Evolutionary conservation across 2,113 vertebrate genomes (phyloP), one percentile per base, ranked within the genome.

Genomic region (Mormyrus iriodes): DNA sequence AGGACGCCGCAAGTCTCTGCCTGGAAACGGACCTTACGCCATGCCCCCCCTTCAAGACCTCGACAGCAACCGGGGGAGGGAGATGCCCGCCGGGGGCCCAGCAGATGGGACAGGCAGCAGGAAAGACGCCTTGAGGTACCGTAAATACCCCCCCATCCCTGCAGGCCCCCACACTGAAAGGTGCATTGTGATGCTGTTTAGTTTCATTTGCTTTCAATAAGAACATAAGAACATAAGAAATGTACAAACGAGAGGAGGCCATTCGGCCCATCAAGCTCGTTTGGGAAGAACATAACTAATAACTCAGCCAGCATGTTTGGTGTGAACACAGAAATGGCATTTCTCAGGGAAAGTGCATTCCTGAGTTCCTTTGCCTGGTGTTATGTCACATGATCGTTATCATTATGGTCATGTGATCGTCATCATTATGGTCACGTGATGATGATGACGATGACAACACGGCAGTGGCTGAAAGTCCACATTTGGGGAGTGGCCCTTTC

Each of bases 1-100:
- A 65, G 94, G 94, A 4, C 91, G 88, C 51, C 89, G 90, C 88
- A 94, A 91, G 9, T 92, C 95, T 53, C 91, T 93, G 27, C 91
- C 94, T 0, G 93, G 94, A 73, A 91, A 58, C 31, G 93, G 95
- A 55, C 91, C 90, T 0, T 65, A 89, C 55, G 88, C 93, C 79
- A 89, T 48, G 24, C 88, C 53, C 52, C 79, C 53, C 21, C 39
- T 55, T 9, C 79, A 90, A 91, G 76, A 91, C 17, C 85, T 48
- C 39, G 93, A 94, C 88, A 87, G 88, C 89, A 85, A 27, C 0
- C 91, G 92, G 61, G 61, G 61, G n/a, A 93, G 87, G n/a, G 95
- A 94, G 58, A 88, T 61, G 17, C 86, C 55, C 46, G 88, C 90
- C 88, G 86, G 93, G 94, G 79, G 61, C 91, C 90, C 95, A 94